Evolutionary conservation across 2,888 invertebrate genomes (phyloP).

Genomic region (Melolontha melolontha): DNA sequence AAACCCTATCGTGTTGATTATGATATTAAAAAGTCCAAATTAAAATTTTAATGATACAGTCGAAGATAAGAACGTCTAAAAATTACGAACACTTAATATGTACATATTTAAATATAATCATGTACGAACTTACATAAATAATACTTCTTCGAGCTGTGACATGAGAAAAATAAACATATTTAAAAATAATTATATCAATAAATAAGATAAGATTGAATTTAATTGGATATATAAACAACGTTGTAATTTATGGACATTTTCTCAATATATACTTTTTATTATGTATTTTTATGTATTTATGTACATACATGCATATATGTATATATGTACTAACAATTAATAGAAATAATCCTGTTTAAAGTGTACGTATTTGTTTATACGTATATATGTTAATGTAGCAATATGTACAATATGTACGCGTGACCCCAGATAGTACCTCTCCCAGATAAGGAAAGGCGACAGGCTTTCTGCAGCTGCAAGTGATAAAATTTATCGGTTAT

Average conservation of each 20-base stretch:
- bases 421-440: conserved; percentile 35
- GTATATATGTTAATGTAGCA: conserved; percentile 9
- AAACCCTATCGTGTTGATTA: no score
- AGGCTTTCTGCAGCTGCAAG: conserved; percentile 49
- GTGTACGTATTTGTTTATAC: not conserved
- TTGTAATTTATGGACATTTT: not conserved
- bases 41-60: no score
- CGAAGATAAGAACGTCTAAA: no score
- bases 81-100: no score
- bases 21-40: no score
- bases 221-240: conserved; percentile 22
- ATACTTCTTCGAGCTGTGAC: not conserved
- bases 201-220: not conserved
- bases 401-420: conserved; percentile 4
- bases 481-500: conserved; percentile 47
- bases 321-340: not conserved
- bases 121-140: no score
- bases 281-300: not conserved
- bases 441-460: conserved; percentile 46
- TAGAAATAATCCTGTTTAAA: conserved; percentile 3
- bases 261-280: not conserved
- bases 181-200: conserved; percentile 16
- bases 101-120: no score
- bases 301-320: not conserved
- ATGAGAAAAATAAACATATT: not conserved